These are phyloP conservation scores for Sinosuthora webbiana DNA, from an alignment of 2,113 vertebrate genomes.

Conservation along the genomic window DNA sequence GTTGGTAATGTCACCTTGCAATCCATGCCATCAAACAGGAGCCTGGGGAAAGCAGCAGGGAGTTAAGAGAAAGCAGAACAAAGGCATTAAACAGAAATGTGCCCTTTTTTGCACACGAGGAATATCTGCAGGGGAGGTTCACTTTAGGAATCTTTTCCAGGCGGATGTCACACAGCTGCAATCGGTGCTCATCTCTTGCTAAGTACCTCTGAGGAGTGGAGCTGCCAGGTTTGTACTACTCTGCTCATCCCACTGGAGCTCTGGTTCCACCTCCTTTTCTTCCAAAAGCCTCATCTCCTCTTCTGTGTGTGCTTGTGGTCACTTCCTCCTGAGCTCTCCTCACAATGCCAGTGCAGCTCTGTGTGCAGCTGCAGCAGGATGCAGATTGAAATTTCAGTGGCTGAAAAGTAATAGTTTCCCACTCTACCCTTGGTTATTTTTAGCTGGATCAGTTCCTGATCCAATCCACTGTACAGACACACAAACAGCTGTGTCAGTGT, in stretches of 20 bases:
- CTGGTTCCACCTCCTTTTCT: not conserved
- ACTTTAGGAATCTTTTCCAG: not conserved
- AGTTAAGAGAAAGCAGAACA: not conserved
- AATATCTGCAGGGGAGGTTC: not conserved
- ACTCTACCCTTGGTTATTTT: not conserved
- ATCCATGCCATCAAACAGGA: not conserved
- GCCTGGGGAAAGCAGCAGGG: not conserved
- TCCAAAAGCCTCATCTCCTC: not conserved
- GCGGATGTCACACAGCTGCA: accelerated
- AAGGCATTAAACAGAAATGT: not conserved
- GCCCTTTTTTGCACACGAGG: not conserved
- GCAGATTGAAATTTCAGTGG: not conserved
- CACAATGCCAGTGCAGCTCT: not conserved
- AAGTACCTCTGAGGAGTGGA: not conserved
- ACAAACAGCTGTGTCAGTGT: not conserved
- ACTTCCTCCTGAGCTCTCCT: not conserved
- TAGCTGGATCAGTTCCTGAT: not conserved
- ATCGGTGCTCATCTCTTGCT: not conserved
- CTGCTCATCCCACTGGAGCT: not conserved
- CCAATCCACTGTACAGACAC: not conserved
- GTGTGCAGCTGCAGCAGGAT: not conserved
- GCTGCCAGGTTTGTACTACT: not conserved
- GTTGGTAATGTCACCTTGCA: not conserved
- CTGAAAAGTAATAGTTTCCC: not conserved
- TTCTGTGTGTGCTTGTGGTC: not conserved